Evolutionary conservation across 2,113 vertebrate species (phyloP), one percentile per base, ranked within the genome.

Genomic region (Agapornis roseicollis): DNA sequence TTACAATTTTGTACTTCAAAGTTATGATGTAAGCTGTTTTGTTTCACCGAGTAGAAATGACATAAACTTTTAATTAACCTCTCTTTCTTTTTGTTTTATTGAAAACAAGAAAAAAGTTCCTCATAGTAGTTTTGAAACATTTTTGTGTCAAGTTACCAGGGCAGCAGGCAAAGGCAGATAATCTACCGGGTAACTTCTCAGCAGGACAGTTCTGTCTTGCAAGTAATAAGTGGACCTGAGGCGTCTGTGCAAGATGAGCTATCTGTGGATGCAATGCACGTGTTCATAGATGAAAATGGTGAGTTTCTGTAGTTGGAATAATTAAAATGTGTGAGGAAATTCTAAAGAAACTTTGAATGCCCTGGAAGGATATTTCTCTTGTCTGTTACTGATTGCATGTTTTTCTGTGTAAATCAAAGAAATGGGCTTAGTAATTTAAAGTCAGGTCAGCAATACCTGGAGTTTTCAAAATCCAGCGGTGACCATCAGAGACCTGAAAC

Each of bases 191-290:
- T 99, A 37, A 98, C 99, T 89, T 99, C 99, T 65, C 99, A 99
- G 89, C 99, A 99, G 61, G 99, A 99, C 92, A 99, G 99, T 91
- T 99, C 99, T 69, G 98, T 99, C 98, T 96, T 99, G 96, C 99
- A 99, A 98, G 99, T 99, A 95, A 99, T 99, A 98, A 99, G 99
- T 89, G 98, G 99, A 96, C 99, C 99, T 25, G 99, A 99, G 78
- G 99, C 98, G 0, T 99, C 99, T 35, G 98, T 98, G 56, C 98
- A 98, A 85, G 98, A 98, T 41, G 98, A 98, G 47, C 96, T 97
- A 10, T 98, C 98, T 1, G 83, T 97, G 95, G 98, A 98, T 35
- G 98, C 98, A 17, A 97, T 98, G 97, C 98, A 98, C 0, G 97
- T 98, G 55, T 98, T 98, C 96, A 98, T 98, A 56, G 97, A 98